phyloP scores from a whole-genome alignment of 2,113 vertebrate species.

The Hippocampus mohnikei region DNA sequence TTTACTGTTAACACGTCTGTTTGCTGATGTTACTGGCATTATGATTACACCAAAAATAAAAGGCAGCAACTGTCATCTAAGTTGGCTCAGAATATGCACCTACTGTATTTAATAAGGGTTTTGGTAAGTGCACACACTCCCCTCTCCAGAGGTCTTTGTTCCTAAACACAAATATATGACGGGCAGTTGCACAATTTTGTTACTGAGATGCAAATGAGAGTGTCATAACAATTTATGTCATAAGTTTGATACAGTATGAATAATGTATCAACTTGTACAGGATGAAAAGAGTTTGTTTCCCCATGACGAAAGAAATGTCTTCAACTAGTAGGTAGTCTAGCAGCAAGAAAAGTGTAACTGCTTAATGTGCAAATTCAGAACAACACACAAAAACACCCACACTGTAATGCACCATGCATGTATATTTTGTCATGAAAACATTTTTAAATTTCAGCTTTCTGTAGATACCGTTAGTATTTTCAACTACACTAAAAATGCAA shows the following conservation, averaged over 20 bases:
- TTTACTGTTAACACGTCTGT: slow-evolving; percentile 69
- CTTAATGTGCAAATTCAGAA: no score
- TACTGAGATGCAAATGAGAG: neutral
- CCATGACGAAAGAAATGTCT: neutral
- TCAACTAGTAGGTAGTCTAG: no score
- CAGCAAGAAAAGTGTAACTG: no score
- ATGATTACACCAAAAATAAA: slow-evolving; percentile 83
- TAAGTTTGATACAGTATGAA: slow-evolving; percentile 31
- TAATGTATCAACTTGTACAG: no score
- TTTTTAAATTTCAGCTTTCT: no score
- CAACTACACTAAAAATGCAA: no score
- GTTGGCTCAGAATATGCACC: slow-evolving; percentile 99
- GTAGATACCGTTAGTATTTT: no score
- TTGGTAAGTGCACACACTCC: slow-evolving; percentile 84
- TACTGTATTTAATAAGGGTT: slow-evolving; percentile 74
- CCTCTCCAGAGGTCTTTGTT: slow-evolving; percentile 38
- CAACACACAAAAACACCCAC: no score
- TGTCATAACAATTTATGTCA: slow-evolving; percentile 33
- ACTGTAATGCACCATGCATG: no score
- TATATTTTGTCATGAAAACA: no score
- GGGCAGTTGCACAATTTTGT: slow-evolving; percentile 48
- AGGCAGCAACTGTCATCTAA: slow-evolving; percentile 99
- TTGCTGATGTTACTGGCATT: slow-evolving; percentile 93
- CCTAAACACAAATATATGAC: slow-evolving; percentile 44
- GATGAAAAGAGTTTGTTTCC: no score